Evolutionary conservation across 2,113 vertebrate genomes (phyloP).

Genomic region (Trogon surrucura): DNA sequence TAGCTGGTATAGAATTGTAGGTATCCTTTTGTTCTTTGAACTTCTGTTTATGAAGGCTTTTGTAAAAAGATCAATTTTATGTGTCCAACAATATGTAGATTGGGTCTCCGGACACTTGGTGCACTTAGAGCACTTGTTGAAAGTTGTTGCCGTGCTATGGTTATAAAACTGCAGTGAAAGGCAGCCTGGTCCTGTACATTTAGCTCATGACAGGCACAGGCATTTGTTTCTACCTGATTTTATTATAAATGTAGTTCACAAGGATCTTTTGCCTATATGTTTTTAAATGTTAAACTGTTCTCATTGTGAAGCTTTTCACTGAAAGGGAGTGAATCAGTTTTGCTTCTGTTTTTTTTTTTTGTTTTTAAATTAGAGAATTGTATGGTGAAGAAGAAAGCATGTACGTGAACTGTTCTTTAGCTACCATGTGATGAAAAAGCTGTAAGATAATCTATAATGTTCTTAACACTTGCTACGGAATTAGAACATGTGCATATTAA

Average conservation of each 20-base stretch:
- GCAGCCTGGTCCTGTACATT: background rate
- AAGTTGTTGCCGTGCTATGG: background rate
- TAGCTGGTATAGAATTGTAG: background rate
- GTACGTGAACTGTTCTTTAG: background rate
- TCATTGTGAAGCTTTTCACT: background rate
- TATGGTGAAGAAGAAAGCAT: background rate
- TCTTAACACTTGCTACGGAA: background rate
- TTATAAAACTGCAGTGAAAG: background rate
- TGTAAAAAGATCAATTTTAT: background rate
- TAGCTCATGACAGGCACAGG: background rate
- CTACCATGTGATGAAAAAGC: background rate
- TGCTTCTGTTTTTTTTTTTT: background rate
- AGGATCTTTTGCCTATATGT: background rate
- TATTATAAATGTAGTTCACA: background rate
- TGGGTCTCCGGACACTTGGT: background rate
- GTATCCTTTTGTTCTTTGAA: background rate
- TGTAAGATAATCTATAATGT: background rate
- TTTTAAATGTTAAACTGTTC: background rate
- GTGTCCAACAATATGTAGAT: background rate
- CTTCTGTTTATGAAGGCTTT: background rate
- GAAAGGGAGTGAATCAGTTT: background rate
- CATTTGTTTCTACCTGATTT: background rate
- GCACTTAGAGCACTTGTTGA: background rate
- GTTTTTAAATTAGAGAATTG: background rate
- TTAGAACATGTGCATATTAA: background rate